A percentile compares a stretch with the other conserved stretches of the same genome.
Evolutionary conservation across 2,113 vertebrate species (phyloP).

Genomic region (Tricholaema leucomelas): DNA sequence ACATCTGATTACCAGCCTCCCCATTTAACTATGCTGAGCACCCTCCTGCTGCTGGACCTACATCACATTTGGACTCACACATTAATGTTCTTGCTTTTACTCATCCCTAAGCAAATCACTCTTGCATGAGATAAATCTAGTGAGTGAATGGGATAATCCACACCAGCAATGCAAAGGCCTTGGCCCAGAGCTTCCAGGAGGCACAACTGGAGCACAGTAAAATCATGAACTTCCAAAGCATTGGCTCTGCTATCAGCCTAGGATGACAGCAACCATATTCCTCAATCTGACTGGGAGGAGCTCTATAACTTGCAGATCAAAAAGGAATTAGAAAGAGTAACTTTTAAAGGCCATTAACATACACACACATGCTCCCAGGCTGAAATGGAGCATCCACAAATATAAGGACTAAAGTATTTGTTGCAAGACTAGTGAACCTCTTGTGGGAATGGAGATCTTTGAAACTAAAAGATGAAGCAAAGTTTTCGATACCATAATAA

Average conservation of each 20-base stretch:
- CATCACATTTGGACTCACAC: rapidly evolving
- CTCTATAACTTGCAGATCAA: background rate
- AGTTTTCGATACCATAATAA: background rate
- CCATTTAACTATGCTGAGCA: background rate
- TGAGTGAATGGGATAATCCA: background rate
- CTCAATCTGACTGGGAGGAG: background rate
- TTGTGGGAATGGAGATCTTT: background rate
- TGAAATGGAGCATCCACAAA: background rate
- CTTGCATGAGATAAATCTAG: background rate
- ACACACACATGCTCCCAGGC: rapidly evolving
- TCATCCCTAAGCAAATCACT: background rate
- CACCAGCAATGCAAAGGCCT: background rate
- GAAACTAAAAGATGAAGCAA: background rate
- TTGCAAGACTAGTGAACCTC: background rate
- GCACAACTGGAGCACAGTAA: background rate
- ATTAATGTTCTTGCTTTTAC: background rate
- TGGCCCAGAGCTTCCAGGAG: background rate
- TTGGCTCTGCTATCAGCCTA: background rate
- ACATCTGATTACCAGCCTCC: background rate
- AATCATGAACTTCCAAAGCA: background rate
- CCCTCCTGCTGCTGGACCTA: background rate
- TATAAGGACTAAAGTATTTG: background rate
- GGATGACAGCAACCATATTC: background rate
- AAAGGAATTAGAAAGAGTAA: background rate
- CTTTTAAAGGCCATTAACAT: background rate